These are phyloP conservation scores for Parnassius glacialis DNA, from an alignment of 2,888 invertebrate genomes.

Conservation along the genomic window DNA sequence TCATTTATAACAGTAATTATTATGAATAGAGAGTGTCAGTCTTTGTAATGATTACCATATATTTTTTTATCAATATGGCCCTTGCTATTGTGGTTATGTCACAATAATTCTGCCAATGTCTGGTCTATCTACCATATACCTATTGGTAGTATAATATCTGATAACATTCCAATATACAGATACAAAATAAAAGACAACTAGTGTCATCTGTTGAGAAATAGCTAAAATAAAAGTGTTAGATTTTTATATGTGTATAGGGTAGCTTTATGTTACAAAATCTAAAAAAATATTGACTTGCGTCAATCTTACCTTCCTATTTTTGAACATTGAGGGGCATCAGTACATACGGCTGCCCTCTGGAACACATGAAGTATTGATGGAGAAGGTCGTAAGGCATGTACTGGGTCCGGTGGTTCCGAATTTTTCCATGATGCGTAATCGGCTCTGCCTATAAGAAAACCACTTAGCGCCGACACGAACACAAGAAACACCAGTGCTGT, in stretches of 20 bases:
- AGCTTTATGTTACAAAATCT: not conserved
- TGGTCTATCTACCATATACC: no score
- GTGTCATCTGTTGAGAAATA: conserved; percentile 6
- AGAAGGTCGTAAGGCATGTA: conserved; percentile 82
- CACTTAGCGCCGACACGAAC: conserved; percentile 57
- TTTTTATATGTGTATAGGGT: not conserved
- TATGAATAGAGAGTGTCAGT: no score
- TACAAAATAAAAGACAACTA: no score
- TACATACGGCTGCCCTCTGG: conserved; percentile 86
- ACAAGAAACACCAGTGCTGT: conserved; percentile 47
- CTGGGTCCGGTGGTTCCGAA: conserved; percentile 84
- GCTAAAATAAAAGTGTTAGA: not conserved
- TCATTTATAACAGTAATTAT: no score
- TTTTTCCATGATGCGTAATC: conserved; percentile 45
- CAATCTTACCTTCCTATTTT: conserved; percentile 86
- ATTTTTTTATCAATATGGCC: no score
- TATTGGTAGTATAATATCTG: no score
- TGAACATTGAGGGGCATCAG: conserved; percentile 89
- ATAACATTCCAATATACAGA: no score
- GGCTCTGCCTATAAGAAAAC: conserved; percentile 54
- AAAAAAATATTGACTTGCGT: not conserved
- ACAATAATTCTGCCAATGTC: no score
- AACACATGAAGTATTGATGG: conserved; percentile 84
- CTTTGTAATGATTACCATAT: no score
- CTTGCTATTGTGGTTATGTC: no score